Conservation (phyloP, 1,140 invertebrate species). For the Caligus rogercresseyi region DNA sequence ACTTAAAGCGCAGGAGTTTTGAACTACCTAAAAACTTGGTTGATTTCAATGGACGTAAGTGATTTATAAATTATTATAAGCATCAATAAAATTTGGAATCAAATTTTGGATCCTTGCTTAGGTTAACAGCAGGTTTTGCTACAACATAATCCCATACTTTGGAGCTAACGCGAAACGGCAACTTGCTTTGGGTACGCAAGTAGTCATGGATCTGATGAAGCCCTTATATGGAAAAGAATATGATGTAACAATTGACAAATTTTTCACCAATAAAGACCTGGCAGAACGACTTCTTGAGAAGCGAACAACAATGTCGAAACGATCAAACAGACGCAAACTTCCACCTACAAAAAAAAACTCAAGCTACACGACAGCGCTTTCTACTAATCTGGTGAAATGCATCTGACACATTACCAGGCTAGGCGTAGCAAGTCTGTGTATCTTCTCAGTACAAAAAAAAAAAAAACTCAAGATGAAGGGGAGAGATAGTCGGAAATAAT, state of each 20-base stretch:
- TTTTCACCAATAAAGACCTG: not conserved
- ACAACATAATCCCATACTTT: not conserved
- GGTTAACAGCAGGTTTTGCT: not conserved
- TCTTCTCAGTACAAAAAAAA: not conserved
- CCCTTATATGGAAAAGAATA: not conserved
- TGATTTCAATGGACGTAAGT: too few relatives aligned
- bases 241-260: not conserved
- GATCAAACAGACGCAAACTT: not conserved
- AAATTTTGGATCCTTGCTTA: not conserved
- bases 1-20: too few relatives aligned
- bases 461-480: too few relatives aligned
- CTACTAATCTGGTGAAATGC: not conserved
- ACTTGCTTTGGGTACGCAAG: too few relatives aligned
- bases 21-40: too few relatives aligned
- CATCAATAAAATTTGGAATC: not conserved
- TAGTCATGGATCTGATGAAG: not conserved
- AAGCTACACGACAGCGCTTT: not conserved
- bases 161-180: too few relatives aligned
- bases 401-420: not conserved
- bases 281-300: not conserved
- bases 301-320: not conserved
- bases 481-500: too few relatives aligned
- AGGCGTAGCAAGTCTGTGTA: not conserved
- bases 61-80: too few relatives aligned
- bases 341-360: not conserved